These are phyloP conservation scores for Nezara viridula DNA, from an alignment of 2,888 invertebrate genomes.

Conservation along the genomic window DNA sequence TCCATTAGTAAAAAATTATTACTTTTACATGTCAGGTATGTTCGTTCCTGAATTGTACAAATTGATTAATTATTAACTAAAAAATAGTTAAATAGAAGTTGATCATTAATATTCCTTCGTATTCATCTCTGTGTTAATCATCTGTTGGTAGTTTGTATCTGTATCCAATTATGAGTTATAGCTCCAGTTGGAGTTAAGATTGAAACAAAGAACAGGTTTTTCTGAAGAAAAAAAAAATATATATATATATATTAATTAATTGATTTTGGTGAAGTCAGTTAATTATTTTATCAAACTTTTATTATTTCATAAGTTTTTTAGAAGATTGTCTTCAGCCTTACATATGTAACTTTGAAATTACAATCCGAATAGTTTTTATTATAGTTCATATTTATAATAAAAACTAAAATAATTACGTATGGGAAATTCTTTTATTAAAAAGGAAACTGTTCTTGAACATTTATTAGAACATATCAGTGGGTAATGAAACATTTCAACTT, in stretches of 20 bases:
- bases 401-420: background rate
- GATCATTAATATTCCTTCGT: background rate
- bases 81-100: background rate
- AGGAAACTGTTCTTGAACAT: background rate
- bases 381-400: background rate
- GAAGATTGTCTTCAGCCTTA: too few relatives aligned
- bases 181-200: background rate
- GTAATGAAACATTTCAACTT: background rate
- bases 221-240: too few relatives aligned
- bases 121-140: background rate
- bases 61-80: background rate
- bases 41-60: background rate
- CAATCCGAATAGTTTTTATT: background rate
- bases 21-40: background rate
- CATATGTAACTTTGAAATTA: too few relatives aligned
- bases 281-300: too few relatives aligned
- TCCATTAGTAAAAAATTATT: too few relatives aligned
- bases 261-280: too few relatives aligned
- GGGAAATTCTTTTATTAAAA: background rate
- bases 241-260: too few relatives aligned
- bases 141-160: background rate
- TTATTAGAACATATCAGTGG: background rate
- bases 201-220: background rate
- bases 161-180: background rate
- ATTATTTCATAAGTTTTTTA: too few relatives aligned